A percentile compares a stretch with the other conserved stretches of the same genome.
These are phyloP conservation scores for Trematomus bernacchii DNA, from an alignment of 2,797 vertebrate genomes.

Conservation along the genomic window DNA sequence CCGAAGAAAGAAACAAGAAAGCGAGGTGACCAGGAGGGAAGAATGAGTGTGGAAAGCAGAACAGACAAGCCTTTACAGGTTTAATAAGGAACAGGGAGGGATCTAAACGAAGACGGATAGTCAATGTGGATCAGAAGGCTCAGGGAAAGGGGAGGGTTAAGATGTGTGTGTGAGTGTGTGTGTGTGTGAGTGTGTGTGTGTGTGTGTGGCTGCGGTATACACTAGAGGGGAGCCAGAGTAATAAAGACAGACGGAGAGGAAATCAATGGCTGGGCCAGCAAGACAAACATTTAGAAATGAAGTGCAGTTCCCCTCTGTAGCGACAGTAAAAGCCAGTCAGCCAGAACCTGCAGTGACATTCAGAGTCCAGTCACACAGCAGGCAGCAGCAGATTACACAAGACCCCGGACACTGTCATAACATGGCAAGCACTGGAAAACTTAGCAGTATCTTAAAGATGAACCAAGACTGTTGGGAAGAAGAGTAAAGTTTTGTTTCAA, in stretches of 20 bases:
- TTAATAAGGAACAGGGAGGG: conserved; percentile 55
- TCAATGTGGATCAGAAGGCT: conserved; percentile 45
- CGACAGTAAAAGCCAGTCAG: conserved; percentile 27
- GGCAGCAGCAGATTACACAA: conserved; percentile 8
- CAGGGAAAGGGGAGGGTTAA: not conserved
- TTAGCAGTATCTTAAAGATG: not conserved
- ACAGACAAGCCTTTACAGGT: conserved; percentile 39
- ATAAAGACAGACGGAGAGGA: conserved; percentile 53
- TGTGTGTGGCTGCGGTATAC: conserved; percentile 2
- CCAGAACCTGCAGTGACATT: conserved; percentile 28
- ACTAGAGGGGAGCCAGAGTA: conserved; percentile 27
- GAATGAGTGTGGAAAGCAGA: conserved; percentile 27
- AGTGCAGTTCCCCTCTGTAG: conserved; percentile 32
- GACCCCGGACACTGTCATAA: not conserved
- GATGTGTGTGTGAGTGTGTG: conserved; percentile 5
- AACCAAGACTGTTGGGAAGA: not conserved
- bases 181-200: conserved; percentile 30
- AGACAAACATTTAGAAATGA: conserved; percentile 66
- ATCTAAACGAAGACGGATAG: conserved; percentile 49
- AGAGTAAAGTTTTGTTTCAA: not conserved
- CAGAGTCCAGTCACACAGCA: conserved; percentile 26
- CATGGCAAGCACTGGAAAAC: not conserved
- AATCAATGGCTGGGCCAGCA: conserved; percentile 53
- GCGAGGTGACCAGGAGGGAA: conserved; percentile 15
- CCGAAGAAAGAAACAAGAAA: not conserved